Evolutionary conservation across 2,113 vertebrate genomes (phyloP), one percentile per base, ranked within the genome.

Genomic region (Lamprologus speciosus): DNA sequence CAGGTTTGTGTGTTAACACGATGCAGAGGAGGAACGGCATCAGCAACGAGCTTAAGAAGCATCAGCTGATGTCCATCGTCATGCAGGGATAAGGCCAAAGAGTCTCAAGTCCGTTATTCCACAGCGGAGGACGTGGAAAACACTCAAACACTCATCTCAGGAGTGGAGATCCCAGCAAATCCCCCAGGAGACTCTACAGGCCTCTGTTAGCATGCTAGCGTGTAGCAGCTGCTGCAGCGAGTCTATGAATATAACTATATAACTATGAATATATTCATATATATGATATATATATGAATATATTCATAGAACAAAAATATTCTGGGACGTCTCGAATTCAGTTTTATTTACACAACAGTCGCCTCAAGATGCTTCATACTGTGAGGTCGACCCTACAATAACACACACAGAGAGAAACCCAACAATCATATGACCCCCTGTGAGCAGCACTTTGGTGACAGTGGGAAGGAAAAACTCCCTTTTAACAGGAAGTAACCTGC

Each of bases 391-490:
- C 2, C 4, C 58, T 63, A 35, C 58, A 35, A 2, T 63, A 35
- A 1, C 1, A 12, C 17, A 63, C 0, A n/a, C 31, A 63, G 31
- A 35, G 31, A 0, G 1, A 58, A 63, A 63, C 58, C 17, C 58
- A 2, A 63, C 58, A 35, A 35, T 63, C 31, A 63, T 11, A 0
- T 63, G 58, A 11, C 0, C 31, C 0, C 0, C 58, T 63, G 0
- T 63, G 16, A 63, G 2, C 17, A 63, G 5, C 58, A 63, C 58
- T 35, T 5, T 37, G 60, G 33, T 0, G 1, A 65, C 33, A 21
- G 19, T 1, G 60, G 19, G 60, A 65, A 37, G 60, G 6, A 21
- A 8, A 21, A 65, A 21, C 33, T 5, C 60, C 33, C 4, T 65
- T 65, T 37, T 5, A 21, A 65, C 60, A 65, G 60, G 60, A 65